phyloP scores from a whole-genome alignment of 1,140 invertebrate species.

The Trichonephila clavipes region DNA sequence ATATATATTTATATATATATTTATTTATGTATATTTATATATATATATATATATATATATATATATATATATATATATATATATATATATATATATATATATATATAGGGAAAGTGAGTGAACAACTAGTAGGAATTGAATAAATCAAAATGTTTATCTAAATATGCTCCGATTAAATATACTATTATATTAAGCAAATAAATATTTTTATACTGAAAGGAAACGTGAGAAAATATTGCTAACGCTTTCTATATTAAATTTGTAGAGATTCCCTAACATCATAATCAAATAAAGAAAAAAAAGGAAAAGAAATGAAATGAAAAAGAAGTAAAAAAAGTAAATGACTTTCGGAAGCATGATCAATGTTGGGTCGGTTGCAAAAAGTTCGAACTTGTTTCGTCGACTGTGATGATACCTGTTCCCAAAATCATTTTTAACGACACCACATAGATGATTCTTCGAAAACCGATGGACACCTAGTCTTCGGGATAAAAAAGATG shows the following conservation, averaged over 20 bases:
- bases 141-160: no score
- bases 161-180: no score
- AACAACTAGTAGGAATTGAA: no score
- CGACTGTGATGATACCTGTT: constrained; percentile 46
- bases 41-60: no score
- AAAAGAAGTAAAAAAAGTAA: constrained; percentile 10
- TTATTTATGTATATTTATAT: no score
- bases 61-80: no score
- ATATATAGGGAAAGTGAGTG: no score
- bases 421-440: constrained; percentile 55
- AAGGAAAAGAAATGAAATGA: neutral
- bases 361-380: constrained; percentile 24
- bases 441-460: constrained; percentile 46
- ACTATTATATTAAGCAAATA: no score
- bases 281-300: neutral
- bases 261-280: neutral
- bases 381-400: constrained; percentile 34
- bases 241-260: neutral
- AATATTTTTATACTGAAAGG: no score
- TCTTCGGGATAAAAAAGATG: neutral
- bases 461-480: constrained; percentile 42
- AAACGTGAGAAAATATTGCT: neutral
- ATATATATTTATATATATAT: no score
- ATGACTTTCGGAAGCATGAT: constrained; percentile 45
- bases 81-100: no score